A percentile compares a stretch with the other conserved stretches of the same genome.
Conservation (phyloP, 2,797 vertebrate genomes). For the Sternarchorhynchus goeldii region DNA sequence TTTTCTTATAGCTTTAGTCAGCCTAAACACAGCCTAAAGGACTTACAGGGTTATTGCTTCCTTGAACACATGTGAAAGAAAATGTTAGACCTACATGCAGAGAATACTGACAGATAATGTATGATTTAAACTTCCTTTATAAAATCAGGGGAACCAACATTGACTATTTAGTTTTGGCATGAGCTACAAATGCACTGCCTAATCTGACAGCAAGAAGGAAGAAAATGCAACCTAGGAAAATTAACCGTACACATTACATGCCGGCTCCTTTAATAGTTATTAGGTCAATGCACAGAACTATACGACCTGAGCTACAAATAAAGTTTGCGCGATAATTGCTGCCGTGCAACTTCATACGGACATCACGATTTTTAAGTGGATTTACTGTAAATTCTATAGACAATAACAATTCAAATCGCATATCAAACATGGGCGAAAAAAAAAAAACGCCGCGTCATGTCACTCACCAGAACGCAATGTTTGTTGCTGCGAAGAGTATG, state of each 20-base stretch:
- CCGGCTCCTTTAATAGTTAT: neutral
- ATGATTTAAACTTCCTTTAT: neutral
- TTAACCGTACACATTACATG: constrained; percentile 11
- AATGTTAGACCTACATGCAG: neutral
- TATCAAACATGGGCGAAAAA: neutral
- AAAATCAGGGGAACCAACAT: too few relatives aligned
- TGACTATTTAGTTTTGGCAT: too few relatives aligned
- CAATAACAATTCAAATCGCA: constrained; percentile 3
- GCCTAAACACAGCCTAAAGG: constrained; percentile 27
- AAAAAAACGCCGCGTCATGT: constrained; percentile 68
- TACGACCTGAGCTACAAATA: neutral
- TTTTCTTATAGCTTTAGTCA: constrained; percentile 19
- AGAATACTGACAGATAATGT: neutral
- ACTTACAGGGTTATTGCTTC: constrained; percentile 10
- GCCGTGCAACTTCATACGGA: neutral
- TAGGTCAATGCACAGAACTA: neutral
- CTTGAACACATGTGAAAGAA: neutral
- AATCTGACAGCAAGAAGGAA: neutral
- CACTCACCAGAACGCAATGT: constrained; percentile 86
- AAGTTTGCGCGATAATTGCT: too few relatives aligned
- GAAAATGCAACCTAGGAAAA: constrained; percentile 5
- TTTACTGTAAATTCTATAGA: constrained; percentile 6
- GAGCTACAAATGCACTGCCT: neutral
- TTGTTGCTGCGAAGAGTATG: constrained; percentile 79
- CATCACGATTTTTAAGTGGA: too few relatives aligned